These are phyloP conservation scores for Chaetoderma sp. DNA, from an alignment of 2,888 invertebrate genomes.

Conservation along the genomic window DNA sequence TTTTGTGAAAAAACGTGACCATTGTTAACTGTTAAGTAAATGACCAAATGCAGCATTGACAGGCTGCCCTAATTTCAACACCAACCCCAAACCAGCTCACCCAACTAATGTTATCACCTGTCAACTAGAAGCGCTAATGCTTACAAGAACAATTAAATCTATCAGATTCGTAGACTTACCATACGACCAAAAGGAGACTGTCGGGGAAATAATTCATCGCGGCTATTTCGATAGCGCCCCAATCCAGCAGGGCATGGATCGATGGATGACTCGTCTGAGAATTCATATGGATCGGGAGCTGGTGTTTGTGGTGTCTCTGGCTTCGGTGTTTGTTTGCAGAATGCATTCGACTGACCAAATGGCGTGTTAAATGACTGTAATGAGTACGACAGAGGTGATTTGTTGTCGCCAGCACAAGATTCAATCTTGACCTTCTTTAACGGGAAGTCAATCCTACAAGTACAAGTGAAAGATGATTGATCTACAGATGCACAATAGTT, in stretches of 20 bases:
- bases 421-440: constrained; percentile 79
- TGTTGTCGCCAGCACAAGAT: constrained; percentile 5
- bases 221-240: constrained; percentile 45
- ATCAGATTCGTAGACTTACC: no score
- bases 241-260: constrained; percentile 42
- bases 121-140: no score
- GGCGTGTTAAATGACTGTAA: no score
- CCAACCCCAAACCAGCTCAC: not conserved
- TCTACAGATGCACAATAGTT: no score
- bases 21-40: no score
- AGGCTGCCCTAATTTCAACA: not conserved
- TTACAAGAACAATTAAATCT: no score
- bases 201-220: constrained; percentile 55
- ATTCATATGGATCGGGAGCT: constrained; percentile 78
- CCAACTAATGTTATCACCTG: not conserved
- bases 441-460: constrained; percentile 84
- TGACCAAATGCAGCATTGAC: no score
- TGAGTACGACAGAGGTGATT: constrained; percentile 1
- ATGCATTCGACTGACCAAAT: no score
- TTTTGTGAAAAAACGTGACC: no score
- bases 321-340: constrained; percentile 34
- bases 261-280: constrained; percentile 75
- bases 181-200: constrained; percentile 40
- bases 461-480: no score
- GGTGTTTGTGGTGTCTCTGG: constrained; percentile 71